Base-by-base conservation (phyloP, 2,888 invertebrate genomes). In the Sphinx pinastri region DNA sequence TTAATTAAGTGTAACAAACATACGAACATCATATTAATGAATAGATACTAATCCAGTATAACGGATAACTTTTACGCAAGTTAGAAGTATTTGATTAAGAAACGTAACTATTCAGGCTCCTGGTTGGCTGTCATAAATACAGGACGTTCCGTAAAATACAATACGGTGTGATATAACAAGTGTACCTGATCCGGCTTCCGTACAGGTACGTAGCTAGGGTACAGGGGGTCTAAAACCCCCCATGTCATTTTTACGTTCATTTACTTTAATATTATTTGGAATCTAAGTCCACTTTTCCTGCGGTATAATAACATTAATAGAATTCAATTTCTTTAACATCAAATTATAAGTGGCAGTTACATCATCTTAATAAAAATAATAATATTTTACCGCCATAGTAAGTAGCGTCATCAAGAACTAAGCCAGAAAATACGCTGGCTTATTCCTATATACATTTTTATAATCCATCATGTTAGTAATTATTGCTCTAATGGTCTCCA, bases 381-480 rank as follows among this genome's bases (percentile, higher is more conserved):
- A n/a, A 16, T 45, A 16, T 10, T 57, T 31, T 19, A 49, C 19
- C 12, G 49, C 60, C 45, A 19, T 19, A 49, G 49, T 16, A 19
- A 19, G 19, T 49, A 63, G 31, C 45, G 11, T 16, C 16, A 16
- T 55, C 19, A 58, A 31, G 38, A 31, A 38, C 31, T 13, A 16
- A 16, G 13, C 5, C 12, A 63, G 49, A 19, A 63, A 63, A 63
- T 16, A 45, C 38, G 19, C 8, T 19, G 16, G 47, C 19, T 16
- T 49, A 63, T 63, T 63, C 47, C 49, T 0, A 49, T 31, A 25
- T 25, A 60, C 60, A 47, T 49, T 63, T 63, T 19, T 19, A 63
- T 47, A 49, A 47, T 63, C 63, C 63, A 63, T 63, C 49, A 25
- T 25, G 19, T 12, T 16, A 10, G 38, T 63, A 63, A 63, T 63